phyloP scores from a whole-genome alignment of 64 coral and sea anemone genomes.

The Orbicella faveolata region DNA sequence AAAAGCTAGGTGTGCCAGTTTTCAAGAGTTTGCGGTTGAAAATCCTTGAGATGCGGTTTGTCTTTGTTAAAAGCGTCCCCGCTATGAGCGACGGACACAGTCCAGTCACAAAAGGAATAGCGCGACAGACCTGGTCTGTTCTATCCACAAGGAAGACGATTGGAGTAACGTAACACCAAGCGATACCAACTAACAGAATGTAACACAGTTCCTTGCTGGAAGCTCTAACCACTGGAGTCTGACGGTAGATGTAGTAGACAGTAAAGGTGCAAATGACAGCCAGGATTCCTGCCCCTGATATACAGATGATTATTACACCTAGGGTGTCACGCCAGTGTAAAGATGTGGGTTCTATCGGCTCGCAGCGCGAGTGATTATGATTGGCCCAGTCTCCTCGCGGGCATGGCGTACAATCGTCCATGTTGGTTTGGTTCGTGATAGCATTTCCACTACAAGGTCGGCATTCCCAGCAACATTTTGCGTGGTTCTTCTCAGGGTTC shows the following conservation, averaged over 20 bases:
- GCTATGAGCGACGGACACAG: constrained; percentile 75
- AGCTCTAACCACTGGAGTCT: constrained; percentile 76
- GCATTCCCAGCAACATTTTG: constrained; percentile 87
- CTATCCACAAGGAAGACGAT: constrained; percentile 64
- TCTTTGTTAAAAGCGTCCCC: constrained; percentile 82
- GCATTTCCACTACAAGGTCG: constrained; percentile 49
- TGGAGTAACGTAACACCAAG: constrained; percentile 72
- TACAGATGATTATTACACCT: constrained; percentile 43
- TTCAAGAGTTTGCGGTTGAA: constrained; percentile 80
- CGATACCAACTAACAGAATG: constrained; percentile 70
- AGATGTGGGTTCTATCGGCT: constrained; percentile 53
- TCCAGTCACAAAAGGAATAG: constrained; percentile 66
- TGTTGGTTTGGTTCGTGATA: constrained; percentile 53
- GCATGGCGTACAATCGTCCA: constrained; percentile 66
- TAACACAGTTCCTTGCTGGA: constrained; percentile 82
- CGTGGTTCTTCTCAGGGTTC: constrained; percentile 18
- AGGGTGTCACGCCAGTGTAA: constrained; percentile 62
- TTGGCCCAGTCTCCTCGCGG: constrained; percentile 66
- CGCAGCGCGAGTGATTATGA: constrained; percentile 59
- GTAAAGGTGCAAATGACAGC: constrained; percentile 51
- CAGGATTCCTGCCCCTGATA: constrained; percentile 52
- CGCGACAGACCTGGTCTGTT: constrained; percentile 52
- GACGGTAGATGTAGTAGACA: constrained; percentile 57
- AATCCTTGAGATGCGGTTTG: constrained; percentile 83
- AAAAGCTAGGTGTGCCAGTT: constrained; percentile 65